phyloP scores from a whole-genome alignment of 2,113 vertebrate genomes.

The Sorex araneus region DNA sequence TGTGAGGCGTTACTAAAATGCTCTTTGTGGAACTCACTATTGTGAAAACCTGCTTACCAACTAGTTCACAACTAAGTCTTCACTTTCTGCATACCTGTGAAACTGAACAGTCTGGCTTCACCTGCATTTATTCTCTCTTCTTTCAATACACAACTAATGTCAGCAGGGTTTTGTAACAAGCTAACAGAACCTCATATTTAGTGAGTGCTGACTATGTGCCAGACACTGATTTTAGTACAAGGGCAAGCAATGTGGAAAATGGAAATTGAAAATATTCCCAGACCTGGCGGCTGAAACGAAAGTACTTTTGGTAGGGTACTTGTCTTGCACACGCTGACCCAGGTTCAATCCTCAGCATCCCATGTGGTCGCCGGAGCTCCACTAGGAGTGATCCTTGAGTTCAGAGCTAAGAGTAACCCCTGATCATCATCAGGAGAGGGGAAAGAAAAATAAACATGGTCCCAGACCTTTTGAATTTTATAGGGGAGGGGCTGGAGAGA shows the following conservation, averaged over 20 bases:
- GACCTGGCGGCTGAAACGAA: too few species aligned
- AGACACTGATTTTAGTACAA: constrained; percentile 35
- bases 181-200: constrained; percentile 46
- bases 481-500: neutral
- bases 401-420: too few species aligned
- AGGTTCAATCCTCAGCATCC: too few species aligned
- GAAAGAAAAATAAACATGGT: neutral
- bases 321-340: too few species aligned
- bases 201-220: constrained; percentile 2
- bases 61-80: neutral
- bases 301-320: too few species aligned
- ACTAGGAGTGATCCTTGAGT: too few species aligned
- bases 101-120: constrained; percentile 39
- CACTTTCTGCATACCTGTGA: constrained; percentile 30
- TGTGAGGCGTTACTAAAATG: neutral
- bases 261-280: constrained; percentile 41
- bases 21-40: neutral
- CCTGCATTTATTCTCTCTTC: constrained; percentile 28
- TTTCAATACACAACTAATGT: constrained; percentile 31
- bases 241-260: constrained; percentile 29
- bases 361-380: too few species aligned
- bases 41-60: constrained; percentile 23
- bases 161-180: constrained; percentile 24
- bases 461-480: constrained; percentile 29
- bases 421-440: too few species aligned